Evolutionary conservation across 1,140 invertebrate genomes (phyloP).

Genomic region (Asbolus verrucosus): DNA sequence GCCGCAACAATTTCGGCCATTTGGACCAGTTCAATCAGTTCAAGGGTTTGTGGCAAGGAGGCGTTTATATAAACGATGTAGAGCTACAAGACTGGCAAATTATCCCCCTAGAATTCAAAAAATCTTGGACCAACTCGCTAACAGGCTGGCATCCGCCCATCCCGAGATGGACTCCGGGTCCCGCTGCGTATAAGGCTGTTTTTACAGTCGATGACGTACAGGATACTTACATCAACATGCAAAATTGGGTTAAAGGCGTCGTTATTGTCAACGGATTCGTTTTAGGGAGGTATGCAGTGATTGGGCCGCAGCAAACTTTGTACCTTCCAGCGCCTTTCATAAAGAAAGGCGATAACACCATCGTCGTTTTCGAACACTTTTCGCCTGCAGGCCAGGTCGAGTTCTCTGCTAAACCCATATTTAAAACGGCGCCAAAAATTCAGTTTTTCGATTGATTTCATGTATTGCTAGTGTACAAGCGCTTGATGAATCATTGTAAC

Average conservation of each 20-base stretch:
- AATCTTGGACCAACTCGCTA: constrained; percentile 61
- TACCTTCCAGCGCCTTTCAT: constrained; percentile 71
- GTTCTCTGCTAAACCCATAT: constrained; percentile 55
- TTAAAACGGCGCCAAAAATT: no score
- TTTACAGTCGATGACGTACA: constrained; percentile 40
- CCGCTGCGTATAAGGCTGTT: constrained; percentile 56
- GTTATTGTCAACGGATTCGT: constrained; percentile 75
- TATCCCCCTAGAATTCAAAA: constrained; percentile 69
- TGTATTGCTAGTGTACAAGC: no score
- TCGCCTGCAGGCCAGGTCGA: constrained; percentile 25
- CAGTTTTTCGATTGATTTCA: no score
- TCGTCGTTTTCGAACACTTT: constrained; percentile 59
- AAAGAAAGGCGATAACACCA: constrained; percentile 66
- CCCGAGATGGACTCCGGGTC: constrained; percentile 44
- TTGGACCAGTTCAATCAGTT: constrained; percentile 65
- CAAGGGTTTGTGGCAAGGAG: constrained; percentile 69
- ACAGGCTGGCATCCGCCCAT: constrained; percentile 34
- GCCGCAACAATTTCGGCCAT: constrained; percentile 69
- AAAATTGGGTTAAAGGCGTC: constrained; percentile 68
- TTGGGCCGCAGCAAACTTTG: constrained; percentile 70
- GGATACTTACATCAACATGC: constrained; percentile 62
- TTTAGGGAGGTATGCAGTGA: constrained; percentile 69
- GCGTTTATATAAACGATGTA: constrained; percentile 65
- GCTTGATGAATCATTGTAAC: no score
- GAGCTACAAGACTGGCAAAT: constrained; percentile 67